Evolutionary conservation across 2,888 invertebrate species (phyloP).

Genomic region (Thysanoteuthis rhombus): DNA sequence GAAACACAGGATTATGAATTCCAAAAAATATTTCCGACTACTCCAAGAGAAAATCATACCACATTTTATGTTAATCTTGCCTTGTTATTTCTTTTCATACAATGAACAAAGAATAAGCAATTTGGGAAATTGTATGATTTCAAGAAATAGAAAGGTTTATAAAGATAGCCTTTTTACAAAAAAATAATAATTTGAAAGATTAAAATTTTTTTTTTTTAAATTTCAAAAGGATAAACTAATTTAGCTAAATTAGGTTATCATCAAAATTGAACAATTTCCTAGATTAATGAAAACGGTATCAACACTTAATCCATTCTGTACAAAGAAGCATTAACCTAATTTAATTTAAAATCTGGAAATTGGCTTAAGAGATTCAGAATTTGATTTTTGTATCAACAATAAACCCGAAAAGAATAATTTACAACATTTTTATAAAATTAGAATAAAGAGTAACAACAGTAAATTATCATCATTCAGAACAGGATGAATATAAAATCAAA

Average conservation of each 20-base stretch:
- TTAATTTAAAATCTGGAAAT: not conserved
- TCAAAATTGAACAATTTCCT: not conserved
- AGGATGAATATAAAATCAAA: not conserved
- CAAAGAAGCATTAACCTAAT: not conserved
- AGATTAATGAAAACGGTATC: not conserved
- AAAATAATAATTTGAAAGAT: not conserved
- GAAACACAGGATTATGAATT: not conserved
- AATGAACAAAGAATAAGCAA: no score
- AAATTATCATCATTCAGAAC: no score
- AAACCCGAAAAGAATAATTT: not conserved
- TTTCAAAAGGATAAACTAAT: not conserved
- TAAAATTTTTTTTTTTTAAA: not conserved
- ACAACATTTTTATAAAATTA: no score
- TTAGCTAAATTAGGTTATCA: not conserved
- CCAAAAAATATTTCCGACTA: not conserved
- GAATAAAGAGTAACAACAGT: no score
- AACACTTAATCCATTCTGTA: not conserved
- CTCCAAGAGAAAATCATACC: no score
- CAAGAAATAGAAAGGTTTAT: no score
- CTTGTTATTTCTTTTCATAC: no score
- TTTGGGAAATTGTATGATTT: no score
- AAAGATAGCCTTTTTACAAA: not conserved
- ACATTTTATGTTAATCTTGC: no score
- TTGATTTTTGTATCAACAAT: no score
- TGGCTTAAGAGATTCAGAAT: not conserved